Conservation (phyloP, 2,797 vertebrate genomes). For the Leptodactylus fallax region DNA sequence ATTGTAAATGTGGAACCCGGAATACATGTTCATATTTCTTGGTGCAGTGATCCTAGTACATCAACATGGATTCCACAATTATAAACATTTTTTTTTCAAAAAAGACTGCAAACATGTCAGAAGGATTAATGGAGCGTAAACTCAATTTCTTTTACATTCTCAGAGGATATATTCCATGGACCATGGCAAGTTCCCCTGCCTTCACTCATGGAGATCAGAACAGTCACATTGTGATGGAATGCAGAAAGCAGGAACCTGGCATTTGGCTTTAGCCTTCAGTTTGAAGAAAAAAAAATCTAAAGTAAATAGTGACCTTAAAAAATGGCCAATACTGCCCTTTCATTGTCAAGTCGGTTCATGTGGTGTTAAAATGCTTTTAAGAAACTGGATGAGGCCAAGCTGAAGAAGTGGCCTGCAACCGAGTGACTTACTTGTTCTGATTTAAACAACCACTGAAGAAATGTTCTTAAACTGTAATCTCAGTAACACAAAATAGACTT, state of each 20-base stretch:
- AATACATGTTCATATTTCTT: not conserved
- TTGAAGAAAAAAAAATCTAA: slow-evolving; percentile 13
- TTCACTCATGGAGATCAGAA: not conserved
- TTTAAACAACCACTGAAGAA: slow-evolving; percentile 24
- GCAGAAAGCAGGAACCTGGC: slow-evolving; percentile 5
- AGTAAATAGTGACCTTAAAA: slow-evolving; percentile 33
- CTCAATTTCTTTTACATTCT: slow-evolving; percentile 36
- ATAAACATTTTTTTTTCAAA: not conserved
- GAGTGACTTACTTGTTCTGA: not conserved
- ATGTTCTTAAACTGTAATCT: not conserved
- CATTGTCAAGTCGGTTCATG: slow-evolving; percentile 11
- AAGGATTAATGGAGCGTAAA: slow-evolving; percentile 9
- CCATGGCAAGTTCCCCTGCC: slow-evolving; percentile 19
- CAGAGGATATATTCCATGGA: slow-evolving; percentile 12
- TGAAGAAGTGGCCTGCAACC: not conserved
- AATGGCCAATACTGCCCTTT: slow-evolving; percentile 11
- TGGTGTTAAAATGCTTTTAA: slow-evolving; percentile 26
- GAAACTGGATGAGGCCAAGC: not conserved
- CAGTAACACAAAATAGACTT: slow-evolving; percentile 10
- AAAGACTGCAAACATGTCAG: slow-evolving; percentile 2
- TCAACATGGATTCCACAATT: not conserved
- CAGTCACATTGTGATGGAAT: slow-evolving; percentile 23
- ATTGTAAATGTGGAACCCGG: no score
- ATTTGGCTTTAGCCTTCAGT: not conserved
- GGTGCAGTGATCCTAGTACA: not conserved